Evolutionary conservation across 2,797 vertebrate species (phyloP).

Genomic region (Hyperoplus lanceolatus): DNA sequence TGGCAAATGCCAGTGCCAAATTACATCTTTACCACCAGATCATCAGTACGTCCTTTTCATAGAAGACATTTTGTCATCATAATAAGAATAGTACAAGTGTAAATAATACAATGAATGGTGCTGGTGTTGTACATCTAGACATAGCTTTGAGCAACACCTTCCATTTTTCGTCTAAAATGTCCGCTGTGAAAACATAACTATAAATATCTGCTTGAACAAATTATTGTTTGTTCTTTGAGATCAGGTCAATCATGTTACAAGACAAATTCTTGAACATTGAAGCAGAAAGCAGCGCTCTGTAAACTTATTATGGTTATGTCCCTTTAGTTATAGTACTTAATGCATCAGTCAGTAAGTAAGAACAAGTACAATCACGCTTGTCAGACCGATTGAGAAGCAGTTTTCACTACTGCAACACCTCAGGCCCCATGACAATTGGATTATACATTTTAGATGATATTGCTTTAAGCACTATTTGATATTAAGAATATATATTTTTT

Average conservation of each 20-base stretch:
- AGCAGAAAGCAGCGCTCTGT: not conserved
- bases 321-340: not conserved
- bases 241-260: not conserved
- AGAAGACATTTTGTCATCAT: not conserved
- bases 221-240: not conserved
- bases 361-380: not conserved
- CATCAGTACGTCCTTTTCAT: not conserved
- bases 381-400: not conserved
- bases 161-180: no score
- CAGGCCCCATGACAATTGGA: not conserved
- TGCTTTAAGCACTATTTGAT: not conserved
- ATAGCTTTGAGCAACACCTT: no score
- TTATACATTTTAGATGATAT: not conserved
- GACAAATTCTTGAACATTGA: not conserved
- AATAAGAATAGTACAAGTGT: not conserved
- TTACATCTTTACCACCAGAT: not conserved
- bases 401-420: no score
- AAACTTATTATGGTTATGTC: not conserved
- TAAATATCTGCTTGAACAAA: not conserved
- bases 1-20: not conserved
- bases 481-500: not conserved
- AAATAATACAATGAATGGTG: not conserved
- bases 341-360: not conserved
- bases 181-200: not conserved
- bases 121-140: not conserved